Percentiles rank a stretch among this genome's conserved stretches.
Evolutionary conservation across 2,113 vertebrate genomes (phyloP).

Genomic region (Stigmatopora nigra): DNA sequence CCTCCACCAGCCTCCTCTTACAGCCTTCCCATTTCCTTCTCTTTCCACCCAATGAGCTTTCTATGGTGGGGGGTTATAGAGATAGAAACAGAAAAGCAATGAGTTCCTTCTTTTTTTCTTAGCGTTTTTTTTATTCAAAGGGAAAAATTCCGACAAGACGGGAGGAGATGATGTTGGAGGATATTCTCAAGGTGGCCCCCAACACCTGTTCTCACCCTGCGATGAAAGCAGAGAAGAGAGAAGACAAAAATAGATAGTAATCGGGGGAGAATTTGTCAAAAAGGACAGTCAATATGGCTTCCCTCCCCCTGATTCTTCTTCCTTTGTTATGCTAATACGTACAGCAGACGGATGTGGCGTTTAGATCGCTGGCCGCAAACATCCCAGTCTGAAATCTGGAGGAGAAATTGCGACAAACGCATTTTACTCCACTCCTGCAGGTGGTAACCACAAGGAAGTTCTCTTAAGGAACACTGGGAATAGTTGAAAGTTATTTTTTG

Average conservation of each 20-base stretch:
- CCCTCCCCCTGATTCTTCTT: constrained; percentile 17
- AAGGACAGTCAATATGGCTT: constrained; percentile 52
- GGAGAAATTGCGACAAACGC: no score
- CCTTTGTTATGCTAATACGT: constrained; percentile 98
- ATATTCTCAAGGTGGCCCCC: constrained; percentile 80
- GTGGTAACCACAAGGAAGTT: no score
- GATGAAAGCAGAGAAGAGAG: neutral
- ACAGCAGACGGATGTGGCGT: constrained; percentile 83
- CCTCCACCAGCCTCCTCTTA: constrained; percentile 63
- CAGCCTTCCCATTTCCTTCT: constrained; percentile 38
- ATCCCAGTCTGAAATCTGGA: no score
- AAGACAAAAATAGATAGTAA: constrained; percentile 24
- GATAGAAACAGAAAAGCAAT: constrained; percentile 47
- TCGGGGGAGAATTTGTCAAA: constrained; percentile 24
- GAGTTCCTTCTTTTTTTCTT: constrained; percentile 29
- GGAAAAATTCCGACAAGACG: constrained; percentile 85
- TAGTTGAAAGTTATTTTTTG: no score
- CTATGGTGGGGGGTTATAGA: constrained; percentile 33
- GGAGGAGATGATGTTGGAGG: constrained; percentile 78
- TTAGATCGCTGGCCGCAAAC: no score
- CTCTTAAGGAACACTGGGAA: no score
- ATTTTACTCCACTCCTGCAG: no score
- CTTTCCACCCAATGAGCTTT: constrained; percentile 73
- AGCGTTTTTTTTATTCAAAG: constrained; percentile 69
- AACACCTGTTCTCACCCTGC: constrained; percentile 77